These are phyloP conservation scores for Oenanthe melanoleuca DNA, from an alignment of 2,113 vertebrate species.

Conservation along the genomic window DNA sequence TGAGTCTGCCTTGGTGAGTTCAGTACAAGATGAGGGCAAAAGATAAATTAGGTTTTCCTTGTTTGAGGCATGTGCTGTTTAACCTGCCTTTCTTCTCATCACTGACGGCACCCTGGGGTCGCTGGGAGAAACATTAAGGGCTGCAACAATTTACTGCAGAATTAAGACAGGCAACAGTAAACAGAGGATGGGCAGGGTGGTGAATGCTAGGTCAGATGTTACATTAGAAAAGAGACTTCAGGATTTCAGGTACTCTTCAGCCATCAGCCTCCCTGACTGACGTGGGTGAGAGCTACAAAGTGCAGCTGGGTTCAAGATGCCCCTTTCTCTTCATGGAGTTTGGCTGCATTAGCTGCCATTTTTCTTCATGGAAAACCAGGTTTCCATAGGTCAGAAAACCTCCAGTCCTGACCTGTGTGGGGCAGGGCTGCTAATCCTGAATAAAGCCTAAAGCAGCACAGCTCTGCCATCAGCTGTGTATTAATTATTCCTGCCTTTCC, in stretches of 20 bases:
- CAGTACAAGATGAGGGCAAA: not conserved
- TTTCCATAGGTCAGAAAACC: not conserved
- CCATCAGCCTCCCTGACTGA: not conserved
- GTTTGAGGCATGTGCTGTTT: not conserved
- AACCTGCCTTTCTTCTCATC: slow-evolving; percentile 29
- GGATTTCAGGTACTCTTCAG: not conserved
- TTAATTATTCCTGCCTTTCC: not conserved
- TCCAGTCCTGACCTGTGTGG: not conserved
- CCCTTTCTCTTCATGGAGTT: not conserved
- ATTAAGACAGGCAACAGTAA: slow-evolving; percentile 33
- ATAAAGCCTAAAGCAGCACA: not conserved
- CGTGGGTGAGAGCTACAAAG: not conserved
- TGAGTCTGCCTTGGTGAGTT: slow-evolving; percentile 7
- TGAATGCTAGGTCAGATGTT: not conserved
- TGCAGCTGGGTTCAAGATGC: not conserved
- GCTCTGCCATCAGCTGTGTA: not conserved
- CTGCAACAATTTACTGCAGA: slow-evolving; percentile 36
- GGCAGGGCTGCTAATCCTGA: not conserved
- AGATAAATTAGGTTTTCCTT: slow-evolving; percentile 31
- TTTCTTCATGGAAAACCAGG: not conserved
- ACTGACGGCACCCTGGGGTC: not conserved
- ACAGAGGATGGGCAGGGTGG: not conserved
- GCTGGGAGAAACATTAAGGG: not conserved
- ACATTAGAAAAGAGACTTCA: not conserved
- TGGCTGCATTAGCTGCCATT: not conserved